Evolutionary conservation across 1,140 invertebrate species (phyloP).

Genomic region (Latrodectus geometricus): DNA sequence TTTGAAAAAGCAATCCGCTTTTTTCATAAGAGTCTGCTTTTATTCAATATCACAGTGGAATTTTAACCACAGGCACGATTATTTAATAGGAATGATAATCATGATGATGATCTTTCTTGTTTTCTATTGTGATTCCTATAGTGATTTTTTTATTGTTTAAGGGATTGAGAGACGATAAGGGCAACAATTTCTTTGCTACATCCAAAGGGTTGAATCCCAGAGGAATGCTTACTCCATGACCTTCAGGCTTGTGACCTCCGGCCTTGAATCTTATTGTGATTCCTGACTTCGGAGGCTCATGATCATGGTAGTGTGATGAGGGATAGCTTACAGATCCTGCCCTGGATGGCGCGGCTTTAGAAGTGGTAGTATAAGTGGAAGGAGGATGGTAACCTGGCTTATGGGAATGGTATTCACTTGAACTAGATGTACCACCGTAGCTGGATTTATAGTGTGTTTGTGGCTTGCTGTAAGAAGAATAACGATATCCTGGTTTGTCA

Average conservation of each 20-base stretch:
- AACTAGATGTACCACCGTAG: neutral
- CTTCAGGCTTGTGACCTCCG: neutral
- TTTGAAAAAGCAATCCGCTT: too few relatives aligned
- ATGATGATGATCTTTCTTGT: slow-evolving; percentile 26
- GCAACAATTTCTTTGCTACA: slow-evolving; percentile 44
- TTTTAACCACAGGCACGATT: neutral
- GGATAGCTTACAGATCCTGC: slow-evolving; percentile 28
- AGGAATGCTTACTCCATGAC: slow-evolving; percentile 23
- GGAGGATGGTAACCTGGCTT: slow-evolving; percentile 27
- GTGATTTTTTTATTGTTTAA: slow-evolving; percentile 55
- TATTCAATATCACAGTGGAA: slow-evolving; percentile 22
- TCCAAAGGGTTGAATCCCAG: slow-evolving; percentile 43
- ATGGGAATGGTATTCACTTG: slow-evolving; percentile 17
- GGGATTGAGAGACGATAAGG: slow-evolving; percentile 28
- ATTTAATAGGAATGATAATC: slow-evolving; percentile 31
- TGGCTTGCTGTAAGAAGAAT: slow-evolving; percentile 6
- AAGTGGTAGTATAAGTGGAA: slow-evolving; percentile 20
- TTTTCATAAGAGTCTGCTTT: neutral
- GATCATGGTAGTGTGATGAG: slow-evolving; percentile 12
- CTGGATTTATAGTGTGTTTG: neutral
- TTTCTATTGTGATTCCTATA: slow-evolving; percentile 56
- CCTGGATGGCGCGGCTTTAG: slow-evolving; percentile 21
- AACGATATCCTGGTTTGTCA: slow-evolving; percentile 12
- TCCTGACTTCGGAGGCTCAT: neutral
- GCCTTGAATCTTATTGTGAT: slow-evolving; percentile 48